Conservation (phyloP, 1,140 invertebrate species). For the Drosophila sechellia region DNA sequence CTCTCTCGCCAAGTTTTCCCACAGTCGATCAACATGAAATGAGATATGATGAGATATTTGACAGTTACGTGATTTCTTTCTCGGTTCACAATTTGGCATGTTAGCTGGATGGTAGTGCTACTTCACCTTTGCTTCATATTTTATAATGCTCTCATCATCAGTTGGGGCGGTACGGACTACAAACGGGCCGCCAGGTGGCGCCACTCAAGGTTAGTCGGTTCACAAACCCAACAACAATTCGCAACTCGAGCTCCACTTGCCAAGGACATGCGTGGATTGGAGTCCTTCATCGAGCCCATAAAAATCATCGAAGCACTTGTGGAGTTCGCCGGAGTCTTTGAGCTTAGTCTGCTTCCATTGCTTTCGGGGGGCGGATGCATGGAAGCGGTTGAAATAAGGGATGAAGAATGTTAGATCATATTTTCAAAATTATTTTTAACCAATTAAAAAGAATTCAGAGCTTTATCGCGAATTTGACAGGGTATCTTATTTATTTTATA, state of each 20-base stretch:
- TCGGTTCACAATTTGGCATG: constrained; percentile 30
- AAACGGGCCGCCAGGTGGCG: constrained; percentile 55
- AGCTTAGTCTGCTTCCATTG: constrained; percentile 41
- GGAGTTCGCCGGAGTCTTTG: constrained; percentile 53
- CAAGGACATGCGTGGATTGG: constrained; percentile 71
- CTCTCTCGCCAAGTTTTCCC: constrained; percentile 59
- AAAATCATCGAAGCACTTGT: constrained; percentile 45
- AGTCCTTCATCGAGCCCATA: constrained; percentile 22
- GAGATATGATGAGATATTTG: constrained; percentile 81
- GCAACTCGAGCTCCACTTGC: constrained; percentile 21
- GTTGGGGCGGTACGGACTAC: neutral
- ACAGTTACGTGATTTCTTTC: constrained; percentile 83
- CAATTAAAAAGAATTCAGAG: no score
- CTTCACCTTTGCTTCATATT: constrained; percentile 2
- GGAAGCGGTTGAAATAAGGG: neutral
- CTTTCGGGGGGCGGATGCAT: constrained; percentile 44
- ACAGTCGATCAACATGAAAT: constrained; percentile 81
- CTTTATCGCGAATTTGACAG: no score
- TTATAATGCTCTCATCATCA: constrained; percentile 21
- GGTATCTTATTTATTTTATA: neutral
- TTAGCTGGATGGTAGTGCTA: constrained; percentile 27
- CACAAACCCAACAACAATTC: constrained; percentile 58
- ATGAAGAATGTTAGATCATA: neutral
- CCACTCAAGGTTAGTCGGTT: constrained; percentile 52
- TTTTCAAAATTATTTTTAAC: neutral